Evolutionary conservation across 2,113 vertebrate species (phyloP), one percentile per base, ranked within the genome.

Genomic region (Scatophagus argus): DNA sequence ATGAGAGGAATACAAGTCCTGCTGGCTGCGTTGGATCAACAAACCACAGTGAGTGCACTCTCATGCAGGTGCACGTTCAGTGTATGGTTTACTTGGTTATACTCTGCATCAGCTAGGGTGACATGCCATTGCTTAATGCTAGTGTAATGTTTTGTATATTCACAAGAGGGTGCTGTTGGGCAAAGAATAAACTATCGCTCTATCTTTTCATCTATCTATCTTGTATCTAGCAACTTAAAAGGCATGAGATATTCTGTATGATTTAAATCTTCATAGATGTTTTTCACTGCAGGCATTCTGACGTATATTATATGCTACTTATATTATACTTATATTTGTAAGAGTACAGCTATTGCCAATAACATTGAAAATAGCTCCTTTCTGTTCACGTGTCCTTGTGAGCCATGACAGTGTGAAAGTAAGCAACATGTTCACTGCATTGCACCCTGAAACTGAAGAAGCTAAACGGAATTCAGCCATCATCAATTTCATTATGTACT

Each of bases 1-100:
- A 93, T 75, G 4, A 95, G 84, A 86, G 96, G 95, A 72, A 92
- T 94, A 71, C 90, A 95, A 61, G 64, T 95, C 55, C 89, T 96
- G 64, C 87, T 94, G 41, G 88, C 83, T 44, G 61, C 51, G 12
- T 58, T 95, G 79, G 93, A 95, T n/a, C 89, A 89, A 55, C 87
- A 93, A 66, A 71, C 49, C 51, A 69, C 77, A 72, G 95, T 95
- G 65, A 87, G 92, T 88, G 1, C 39, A 51, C 16, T 31, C 11
- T 13, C 12, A 59, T 39, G 65, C 27, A 71, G 27, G 49, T 23
- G n/a, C 16, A 36, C 25, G 16, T 14, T 9, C 9, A 2, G 29
- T 1, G 6, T 14, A 9, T 64, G 19, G 27, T 46, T 63, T 61
- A 5, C 17, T 19, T 52, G 12, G 1, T 55, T 39, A 34, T 43